phyloP scores from a whole-genome alignment of 2,113 vertebrate genomes.

The Lophura nycthemera region DNA sequence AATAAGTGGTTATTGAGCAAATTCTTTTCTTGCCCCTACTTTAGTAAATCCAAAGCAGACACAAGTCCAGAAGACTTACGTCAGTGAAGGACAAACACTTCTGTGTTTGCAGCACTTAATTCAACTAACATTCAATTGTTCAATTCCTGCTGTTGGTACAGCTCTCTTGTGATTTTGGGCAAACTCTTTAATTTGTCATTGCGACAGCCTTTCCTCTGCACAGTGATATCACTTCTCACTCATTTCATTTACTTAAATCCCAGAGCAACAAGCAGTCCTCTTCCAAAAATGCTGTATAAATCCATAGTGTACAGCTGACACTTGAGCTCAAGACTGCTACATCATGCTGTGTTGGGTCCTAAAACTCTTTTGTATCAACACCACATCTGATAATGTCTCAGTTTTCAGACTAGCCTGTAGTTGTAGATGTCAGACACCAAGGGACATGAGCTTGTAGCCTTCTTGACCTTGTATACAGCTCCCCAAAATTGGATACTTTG shows the following conservation, averaged over 20 bases:
- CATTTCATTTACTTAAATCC: not conserved
- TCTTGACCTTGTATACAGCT: not conserved
- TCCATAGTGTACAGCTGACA: not conserved
- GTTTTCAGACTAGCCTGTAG: not conserved
- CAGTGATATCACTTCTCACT: not conserved
- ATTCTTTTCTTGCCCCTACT: not conserved
- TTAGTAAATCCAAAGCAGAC: not conserved
- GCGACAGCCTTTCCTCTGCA: not conserved
- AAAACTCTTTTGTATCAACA: not conserved
- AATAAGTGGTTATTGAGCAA: not conserved
- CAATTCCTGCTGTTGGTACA: not conserved
- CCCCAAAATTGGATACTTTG: not conserved
- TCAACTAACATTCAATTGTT: not conserved
- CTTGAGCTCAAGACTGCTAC: accelerated
- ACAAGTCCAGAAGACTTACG: not conserved
- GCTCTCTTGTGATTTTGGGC: not conserved
- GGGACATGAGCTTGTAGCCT: accelerated
- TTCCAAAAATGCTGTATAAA: not conserved
- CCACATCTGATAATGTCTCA: accelerated
- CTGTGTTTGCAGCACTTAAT: not conserved
- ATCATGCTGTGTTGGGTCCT: too few relatives aligned
- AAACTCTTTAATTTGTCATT: not conserved
- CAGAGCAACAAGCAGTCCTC: not conserved
- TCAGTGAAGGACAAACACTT: not conserved
- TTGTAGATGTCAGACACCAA: not conserved